Evolutionary conservation across 1,140 invertebrate species (phyloP).

Genomic region (Drosophila elegans): DNA sequence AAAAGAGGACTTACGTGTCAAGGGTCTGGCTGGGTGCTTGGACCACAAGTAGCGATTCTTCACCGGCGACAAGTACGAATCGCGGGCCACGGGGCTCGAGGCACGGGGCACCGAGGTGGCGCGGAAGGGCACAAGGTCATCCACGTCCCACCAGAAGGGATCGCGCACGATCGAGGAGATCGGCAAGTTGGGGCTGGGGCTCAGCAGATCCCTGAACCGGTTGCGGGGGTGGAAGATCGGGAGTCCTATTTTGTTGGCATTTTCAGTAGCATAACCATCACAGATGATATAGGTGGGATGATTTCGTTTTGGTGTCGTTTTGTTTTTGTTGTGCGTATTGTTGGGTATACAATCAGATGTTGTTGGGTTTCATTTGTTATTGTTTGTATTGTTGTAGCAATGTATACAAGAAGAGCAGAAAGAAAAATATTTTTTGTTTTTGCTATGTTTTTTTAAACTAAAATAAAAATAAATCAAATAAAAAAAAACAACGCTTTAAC

Average conservation of each 20-base stretch:
- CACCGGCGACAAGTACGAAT: constrained; percentile 94
- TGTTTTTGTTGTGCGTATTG: constrained; percentile 31
- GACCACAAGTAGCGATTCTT: constrained; percentile 95
- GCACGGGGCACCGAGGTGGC: constrained; percentile 86
- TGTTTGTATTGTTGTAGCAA: constrained; percentile 64
- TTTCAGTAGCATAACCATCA: constrained; percentile 64
- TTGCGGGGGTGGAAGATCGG: constrained; percentile 89
- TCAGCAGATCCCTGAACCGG: constrained; percentile 90
- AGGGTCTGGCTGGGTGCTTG: constrained; percentile 94
- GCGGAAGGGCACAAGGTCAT: constrained; percentile 90
- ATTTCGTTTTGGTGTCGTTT: constrained; percentile 22
- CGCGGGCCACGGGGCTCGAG: constrained; percentile 89
- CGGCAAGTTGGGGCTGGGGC: constrained; percentile 90
- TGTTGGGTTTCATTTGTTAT: constrained; percentile 55
- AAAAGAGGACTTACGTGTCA: constrained; percentile 85
- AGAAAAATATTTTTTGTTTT: constrained; percentile 81
- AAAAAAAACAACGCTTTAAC: constrained; percentile 80
- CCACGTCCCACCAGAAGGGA: constrained; percentile 94
- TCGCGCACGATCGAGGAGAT: constrained; percentile 92
- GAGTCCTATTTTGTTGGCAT: constrained; percentile 86
- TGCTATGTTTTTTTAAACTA: constrained; percentile 78
- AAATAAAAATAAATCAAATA: constrained; percentile 75
- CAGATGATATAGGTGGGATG: constrained; percentile 24
- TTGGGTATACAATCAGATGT: constrained; percentile 64
- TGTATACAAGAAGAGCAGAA: constrained; percentile 83